A percentile compares a stretch with the other conserved stretches of the same genome.
These are phyloP conservation scores for Sepioteuthis lessoniana DNA, from an alignment of 2,888 invertebrate species.

Conservation along the genomic window DNA sequence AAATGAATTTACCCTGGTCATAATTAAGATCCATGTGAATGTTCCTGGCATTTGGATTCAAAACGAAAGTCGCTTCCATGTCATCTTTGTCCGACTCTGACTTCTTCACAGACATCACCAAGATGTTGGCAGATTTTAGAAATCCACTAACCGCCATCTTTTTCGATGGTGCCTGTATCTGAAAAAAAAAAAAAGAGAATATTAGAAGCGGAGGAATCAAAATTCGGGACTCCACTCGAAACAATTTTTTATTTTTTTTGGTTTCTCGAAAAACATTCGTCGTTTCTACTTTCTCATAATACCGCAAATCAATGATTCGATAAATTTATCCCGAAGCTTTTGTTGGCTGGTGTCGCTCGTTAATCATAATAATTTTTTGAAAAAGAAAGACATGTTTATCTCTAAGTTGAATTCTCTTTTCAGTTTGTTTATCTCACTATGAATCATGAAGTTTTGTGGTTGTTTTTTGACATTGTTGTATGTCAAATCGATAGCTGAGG, in stretches of 20 bases:
- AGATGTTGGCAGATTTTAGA: slow-evolving; percentile 49
- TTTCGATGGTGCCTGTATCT: slow-evolving; percentile 54
- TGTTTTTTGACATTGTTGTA: slow-evolving; percentile 59
- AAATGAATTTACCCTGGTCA: slow-evolving; percentile 55
- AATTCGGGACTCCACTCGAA: not conserved
- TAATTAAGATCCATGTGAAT: slow-evolving; percentile 56
- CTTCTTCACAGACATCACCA: slow-evolving; percentile 53
- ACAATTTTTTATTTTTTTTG: too few species aligned
- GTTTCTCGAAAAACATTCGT: too few species aligned
- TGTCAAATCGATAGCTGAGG: slow-evolving; percentile 57
- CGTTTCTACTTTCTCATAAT: too few species aligned
- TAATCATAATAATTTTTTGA: too few species aligned
- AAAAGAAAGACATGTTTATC: not conserved
- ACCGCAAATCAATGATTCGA: too few species aligned
- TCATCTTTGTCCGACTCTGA: slow-evolving; percentile 51
- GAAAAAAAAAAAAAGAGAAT: not conserved
- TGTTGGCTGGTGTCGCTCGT: too few species aligned
- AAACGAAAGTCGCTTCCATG: slow-evolving; percentile 53
- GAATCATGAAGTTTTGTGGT: slow-evolving; percentile 58
- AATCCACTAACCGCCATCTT: slow-evolving; percentile 52
- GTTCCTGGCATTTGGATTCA: slow-evolving; percentile 54
- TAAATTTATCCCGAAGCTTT: too few species aligned
- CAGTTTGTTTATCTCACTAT: slow-evolving; percentile 56
- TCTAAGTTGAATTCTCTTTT: not conserved
- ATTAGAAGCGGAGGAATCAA: not conserved